Conservation (phyloP, 2,113 vertebrate species). For the Muscicapa adusta region DNA sequence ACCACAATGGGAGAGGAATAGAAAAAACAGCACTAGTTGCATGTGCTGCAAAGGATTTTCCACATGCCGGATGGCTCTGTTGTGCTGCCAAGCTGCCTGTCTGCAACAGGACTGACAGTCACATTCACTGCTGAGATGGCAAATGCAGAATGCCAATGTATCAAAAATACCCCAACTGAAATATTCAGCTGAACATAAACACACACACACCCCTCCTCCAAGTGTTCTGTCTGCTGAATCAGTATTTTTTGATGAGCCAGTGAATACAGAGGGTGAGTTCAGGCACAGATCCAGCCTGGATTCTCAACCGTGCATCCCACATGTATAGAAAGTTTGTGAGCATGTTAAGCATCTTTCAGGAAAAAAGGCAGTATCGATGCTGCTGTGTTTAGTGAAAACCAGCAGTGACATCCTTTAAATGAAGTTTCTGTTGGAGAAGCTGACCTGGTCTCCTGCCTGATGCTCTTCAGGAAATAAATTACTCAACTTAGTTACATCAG, state of each 20-base stretch:
- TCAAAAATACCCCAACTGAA: neutral
- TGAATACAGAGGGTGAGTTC: neutral
- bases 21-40: neutral
- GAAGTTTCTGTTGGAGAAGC: neutral
- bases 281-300: neutral
- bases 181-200: neutral
- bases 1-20: neutral
- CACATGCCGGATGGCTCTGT: neutral
- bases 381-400: neutral
- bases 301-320: neutral
- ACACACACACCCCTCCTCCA: neutral
- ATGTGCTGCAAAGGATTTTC: neutral
- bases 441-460: neutral
- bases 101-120: neutral
- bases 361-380: neutral
- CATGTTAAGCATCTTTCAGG: neutral
- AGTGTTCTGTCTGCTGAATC: neutral
- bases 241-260: neutral
- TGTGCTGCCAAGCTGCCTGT: neutral
- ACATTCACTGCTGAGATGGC: neutral
- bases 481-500: neutral
- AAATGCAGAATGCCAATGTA: neutral
- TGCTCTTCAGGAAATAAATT: neutral
- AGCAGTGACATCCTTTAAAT: neutral
- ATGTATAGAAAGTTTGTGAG: neutral